phyloP scores from a whole-genome alignment of 2,797 vertebrate species.

The Balearica regulorum region DNA sequence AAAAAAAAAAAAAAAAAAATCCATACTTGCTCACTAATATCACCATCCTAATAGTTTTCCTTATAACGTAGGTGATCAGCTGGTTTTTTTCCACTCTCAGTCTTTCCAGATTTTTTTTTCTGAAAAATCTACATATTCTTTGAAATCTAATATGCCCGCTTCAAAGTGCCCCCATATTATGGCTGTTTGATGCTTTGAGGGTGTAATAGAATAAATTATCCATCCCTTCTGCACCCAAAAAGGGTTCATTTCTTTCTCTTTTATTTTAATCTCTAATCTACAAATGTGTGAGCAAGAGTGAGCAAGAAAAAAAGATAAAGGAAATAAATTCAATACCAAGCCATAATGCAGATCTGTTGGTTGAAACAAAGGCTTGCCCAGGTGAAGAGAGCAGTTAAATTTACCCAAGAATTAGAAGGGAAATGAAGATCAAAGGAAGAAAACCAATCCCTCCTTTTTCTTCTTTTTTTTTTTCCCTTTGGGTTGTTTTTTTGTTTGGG shows the following conservation, averaged over 20 bases:
- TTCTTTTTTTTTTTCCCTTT: background rate
- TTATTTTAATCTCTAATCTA: background rate
- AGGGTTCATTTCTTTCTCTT: background rate
- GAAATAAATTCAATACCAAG: background rate
- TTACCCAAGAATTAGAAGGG: background rate
- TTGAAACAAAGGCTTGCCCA: background rate
- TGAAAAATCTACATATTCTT: background rate
- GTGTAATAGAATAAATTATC: background rate
- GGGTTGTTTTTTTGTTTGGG: background rate
- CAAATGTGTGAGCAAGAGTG: background rate
- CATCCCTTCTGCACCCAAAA: background rate
- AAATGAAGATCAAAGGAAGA: constrained; percentile 48
- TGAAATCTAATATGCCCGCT: background rate
- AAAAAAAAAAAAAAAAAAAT: background rate
- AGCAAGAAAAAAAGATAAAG: background rate
- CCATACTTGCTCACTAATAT: background rate
- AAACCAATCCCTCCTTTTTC: background rate
- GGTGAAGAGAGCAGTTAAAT: background rate
- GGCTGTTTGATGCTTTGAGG: background rate
- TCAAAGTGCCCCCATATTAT: background rate
- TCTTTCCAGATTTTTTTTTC: background rate
- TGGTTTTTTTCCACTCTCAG: background rate
- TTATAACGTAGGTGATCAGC: background rate
- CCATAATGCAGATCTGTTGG: background rate
- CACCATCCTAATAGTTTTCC: background rate